Percentiles rank a stretch among this genome's conserved stretches.
Conservation (phyloP, 2,113 vertebrate genomes). For the Manacus vitellinus region DNA sequence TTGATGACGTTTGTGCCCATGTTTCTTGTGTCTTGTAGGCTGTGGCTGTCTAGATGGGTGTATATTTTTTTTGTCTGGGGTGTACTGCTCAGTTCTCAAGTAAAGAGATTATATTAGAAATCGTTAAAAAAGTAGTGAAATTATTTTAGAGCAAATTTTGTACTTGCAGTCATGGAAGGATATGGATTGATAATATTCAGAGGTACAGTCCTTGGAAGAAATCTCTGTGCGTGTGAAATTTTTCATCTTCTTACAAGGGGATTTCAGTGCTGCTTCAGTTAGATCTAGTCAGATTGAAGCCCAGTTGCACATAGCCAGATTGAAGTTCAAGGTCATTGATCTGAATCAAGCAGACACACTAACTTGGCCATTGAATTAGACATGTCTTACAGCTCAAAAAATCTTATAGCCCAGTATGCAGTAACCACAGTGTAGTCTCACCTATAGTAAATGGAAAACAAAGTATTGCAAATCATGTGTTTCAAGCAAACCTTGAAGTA, state of each 20-base stretch:
- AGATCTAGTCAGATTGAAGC: not conserved
- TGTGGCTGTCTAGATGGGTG: not conserved
- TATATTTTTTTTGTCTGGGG: not conserved
- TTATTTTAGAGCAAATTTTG: not conserved
- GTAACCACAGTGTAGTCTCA: not conserved
- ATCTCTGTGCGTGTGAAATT: not conserved
- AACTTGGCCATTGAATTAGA: not conserved
- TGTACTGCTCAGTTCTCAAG: not conserved
- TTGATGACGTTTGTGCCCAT: not conserved
- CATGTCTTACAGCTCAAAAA: not conserved
- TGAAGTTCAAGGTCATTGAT: constrained; percentile 30
- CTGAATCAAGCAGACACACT: not conserved
- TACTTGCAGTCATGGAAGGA: not conserved
- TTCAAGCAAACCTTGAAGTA: constrained; percentile 38
- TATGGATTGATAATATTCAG: not conserved
- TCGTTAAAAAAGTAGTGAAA: not conserved
- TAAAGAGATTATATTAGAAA: not conserved
- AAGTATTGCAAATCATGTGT: constrained; percentile 14
- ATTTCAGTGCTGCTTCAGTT: not conserved
- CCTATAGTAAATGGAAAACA: constrained; percentile 6
- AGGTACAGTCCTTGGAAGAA: not conserved
- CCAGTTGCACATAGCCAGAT: not conserved
- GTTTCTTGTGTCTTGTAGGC: not conserved
- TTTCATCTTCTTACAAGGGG: not conserved
- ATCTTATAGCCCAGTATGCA: not conserved